Conservation (phyloP, 2,113 vertebrate genomes). For the Sander vitreus region DNA sequence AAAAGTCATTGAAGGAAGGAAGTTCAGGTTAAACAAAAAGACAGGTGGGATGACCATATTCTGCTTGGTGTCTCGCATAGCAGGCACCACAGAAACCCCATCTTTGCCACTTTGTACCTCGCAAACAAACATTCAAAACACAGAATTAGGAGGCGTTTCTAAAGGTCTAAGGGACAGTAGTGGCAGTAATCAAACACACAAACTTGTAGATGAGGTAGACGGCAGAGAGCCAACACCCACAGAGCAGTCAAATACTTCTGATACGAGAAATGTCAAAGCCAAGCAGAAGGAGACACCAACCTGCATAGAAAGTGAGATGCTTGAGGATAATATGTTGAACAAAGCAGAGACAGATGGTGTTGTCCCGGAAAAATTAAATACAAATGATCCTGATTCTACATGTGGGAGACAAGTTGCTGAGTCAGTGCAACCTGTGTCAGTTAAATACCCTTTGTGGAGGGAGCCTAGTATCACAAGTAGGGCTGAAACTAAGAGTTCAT, state of each 20-base stretch:
- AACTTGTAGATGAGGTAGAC: conserved; percentile 79
- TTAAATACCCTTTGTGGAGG: conserved; percentile 83
- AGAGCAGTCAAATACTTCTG: conserved; percentile 15
- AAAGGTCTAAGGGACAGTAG: background rate
- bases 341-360: conserved; percentile 21
- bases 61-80: conserved; percentile 83
- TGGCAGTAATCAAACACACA: conserved; percentile 34
- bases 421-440: conserved; percentile 25
- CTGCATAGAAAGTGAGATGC: conserved; percentile 32
- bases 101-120: conserved; percentile 51
- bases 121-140: conserved; percentile 31
- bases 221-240: conserved; percentile 20
- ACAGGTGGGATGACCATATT: conserved; percentile 80
- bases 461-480: conserved; percentile 71
- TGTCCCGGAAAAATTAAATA: background rate
- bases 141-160: background rate
- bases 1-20: conserved; percentile 70
- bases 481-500: conserved; percentile 35
- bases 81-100: conserved; percentile 44
- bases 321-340: conserved; percentile 39
- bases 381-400: conserved; percentile 19
- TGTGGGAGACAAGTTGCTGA: conserved; percentile 23
- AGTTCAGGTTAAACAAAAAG: conserved; percentile 71
- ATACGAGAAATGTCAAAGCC: conserved; percentile 1
- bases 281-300: conserved; percentile 9